Conservation (phyloP, 2,113 vertebrate species). For the Sinocyclocheilus anshuiensis region DNA sequence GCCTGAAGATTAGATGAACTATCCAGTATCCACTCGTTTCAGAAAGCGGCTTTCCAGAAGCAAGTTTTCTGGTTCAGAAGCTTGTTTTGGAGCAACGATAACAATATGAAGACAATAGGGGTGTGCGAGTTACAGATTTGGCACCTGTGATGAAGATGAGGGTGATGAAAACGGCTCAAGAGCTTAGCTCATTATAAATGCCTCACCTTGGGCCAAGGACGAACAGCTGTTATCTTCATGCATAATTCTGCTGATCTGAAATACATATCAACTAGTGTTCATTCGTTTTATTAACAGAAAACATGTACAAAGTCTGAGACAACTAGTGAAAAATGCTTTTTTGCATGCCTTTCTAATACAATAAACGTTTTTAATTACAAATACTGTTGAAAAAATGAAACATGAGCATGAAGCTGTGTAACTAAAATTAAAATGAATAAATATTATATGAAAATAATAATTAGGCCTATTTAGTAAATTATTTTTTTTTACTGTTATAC, state of each 20-base stretch:
- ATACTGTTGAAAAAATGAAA: background rate
- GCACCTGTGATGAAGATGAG: slow-evolving; percentile 60
- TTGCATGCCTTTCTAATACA: background rate
- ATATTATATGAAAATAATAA: background rate
- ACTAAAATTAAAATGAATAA: too few relatives aligned
- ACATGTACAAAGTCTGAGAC: background rate
- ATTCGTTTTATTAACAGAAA: background rate
- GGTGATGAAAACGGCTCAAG: slow-evolving; percentile 65
- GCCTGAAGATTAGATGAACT: background rate
- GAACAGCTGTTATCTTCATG: background rate
- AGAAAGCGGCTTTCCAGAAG: background rate
- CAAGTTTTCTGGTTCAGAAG: background rate
- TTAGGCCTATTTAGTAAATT: background rate
- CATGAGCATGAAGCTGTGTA: background rate
- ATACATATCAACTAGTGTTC: background rate
- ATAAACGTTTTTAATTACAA: background rate
- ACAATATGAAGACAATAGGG: background rate
- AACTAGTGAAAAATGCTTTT: too few relatives aligned
- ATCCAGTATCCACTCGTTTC: background rate
- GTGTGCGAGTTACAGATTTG: slow-evolving; percentile 36
- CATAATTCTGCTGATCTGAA: background rate
- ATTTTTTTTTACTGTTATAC: background rate
- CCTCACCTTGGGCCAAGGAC: slow-evolving; percentile 62
- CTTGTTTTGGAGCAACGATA: background rate
- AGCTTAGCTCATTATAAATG: slow-evolving; percentile 80